phyloP scores from a whole-genome alignment of 2,113 vertebrate species.

The Motacilla alba region DNA sequence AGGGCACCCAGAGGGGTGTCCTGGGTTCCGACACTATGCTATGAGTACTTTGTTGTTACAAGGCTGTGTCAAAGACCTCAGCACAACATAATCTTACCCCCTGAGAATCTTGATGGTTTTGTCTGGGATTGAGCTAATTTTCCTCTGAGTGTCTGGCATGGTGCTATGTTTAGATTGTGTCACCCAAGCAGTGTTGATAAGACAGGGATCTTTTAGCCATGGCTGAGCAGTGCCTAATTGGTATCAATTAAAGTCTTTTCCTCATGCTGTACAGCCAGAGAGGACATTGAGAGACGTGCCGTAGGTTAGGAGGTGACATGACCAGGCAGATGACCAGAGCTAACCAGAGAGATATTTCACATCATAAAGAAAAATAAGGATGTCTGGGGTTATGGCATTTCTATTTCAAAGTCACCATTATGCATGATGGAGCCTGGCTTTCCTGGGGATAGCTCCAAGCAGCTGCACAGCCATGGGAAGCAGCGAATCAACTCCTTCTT shows the following conservation, averaged over 20 bases:
- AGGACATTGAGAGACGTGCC: background rate
- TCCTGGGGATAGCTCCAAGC: background rate
- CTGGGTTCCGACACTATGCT: too few species aligned
- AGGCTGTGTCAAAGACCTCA: background rate
- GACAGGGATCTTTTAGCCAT: background rate
- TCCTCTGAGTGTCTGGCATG: background rate
- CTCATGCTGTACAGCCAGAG: background rate
- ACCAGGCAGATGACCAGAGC: background rate
- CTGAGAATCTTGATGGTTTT: background rate
- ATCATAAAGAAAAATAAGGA: background rate
- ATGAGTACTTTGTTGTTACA: background rate
- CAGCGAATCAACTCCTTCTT: background rate
- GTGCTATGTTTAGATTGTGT: background rate
- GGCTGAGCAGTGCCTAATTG: background rate
- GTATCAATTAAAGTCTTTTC: background rate
- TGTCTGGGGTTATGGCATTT: rapidly evolving
- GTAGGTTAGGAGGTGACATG: background rate
- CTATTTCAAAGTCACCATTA: background rate
- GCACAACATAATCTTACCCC: background rate
- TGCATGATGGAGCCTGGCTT: rapidly evolving
- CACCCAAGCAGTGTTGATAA: background rate
- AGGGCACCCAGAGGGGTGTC: too few species aligned
- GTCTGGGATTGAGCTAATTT: background rate
- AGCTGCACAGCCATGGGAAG: background rate
- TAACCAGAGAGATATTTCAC: background rate